These are phyloP conservation scores for Gymnoscopelus microlampas DNA, from an alignment of 2,797 vertebrate species.

Conservation along the genomic window DNA sequence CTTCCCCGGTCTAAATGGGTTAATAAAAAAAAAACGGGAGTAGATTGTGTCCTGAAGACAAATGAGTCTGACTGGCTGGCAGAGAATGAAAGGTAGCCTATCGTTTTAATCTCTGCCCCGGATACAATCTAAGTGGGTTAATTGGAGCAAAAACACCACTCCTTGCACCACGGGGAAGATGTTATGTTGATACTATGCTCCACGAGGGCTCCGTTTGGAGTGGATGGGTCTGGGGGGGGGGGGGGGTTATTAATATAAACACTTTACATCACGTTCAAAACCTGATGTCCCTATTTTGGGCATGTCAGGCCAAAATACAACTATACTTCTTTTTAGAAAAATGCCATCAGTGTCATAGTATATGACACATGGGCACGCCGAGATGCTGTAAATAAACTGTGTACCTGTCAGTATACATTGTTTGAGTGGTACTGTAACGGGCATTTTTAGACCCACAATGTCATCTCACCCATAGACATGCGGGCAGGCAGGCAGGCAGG, in stretches of 20 bases:
- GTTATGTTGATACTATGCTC: conserved; percentile 59
- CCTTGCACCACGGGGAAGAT: conserved; percentile 61
- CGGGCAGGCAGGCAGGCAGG: too few species aligned
- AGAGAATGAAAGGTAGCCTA: conserved; percentile 66
- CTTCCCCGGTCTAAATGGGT: too few species aligned
- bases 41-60: conserved; percentile 69
- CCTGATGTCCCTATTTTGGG: too few species aligned
- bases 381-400: too few species aligned
- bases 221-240: conserved; percentile 29
- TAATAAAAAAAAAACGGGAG: conserved; percentile 42
- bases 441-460: too few species aligned
- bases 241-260: conserved; percentile 50
- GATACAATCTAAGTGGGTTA: conserved; percentile 76
- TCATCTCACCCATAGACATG: too few species aligned
- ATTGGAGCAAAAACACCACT: conserved; percentile 68
- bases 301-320: too few species aligned
- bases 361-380: too few species aligned
- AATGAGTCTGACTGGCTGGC: conserved; percentile 68
- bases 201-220: conserved; percentile 54
- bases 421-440: too few species aligned
- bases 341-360: too few species aligned
- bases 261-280: conserved; percentile 27
- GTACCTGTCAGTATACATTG: too few species aligned
- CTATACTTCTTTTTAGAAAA: too few species aligned
- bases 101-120: conserved; percentile 67